Percentiles rank a stretch among this genome's conserved stretches.
Conservation (phyloP, 1,140 invertebrate genomes). For the Hyles euphorbiae region DNA sequence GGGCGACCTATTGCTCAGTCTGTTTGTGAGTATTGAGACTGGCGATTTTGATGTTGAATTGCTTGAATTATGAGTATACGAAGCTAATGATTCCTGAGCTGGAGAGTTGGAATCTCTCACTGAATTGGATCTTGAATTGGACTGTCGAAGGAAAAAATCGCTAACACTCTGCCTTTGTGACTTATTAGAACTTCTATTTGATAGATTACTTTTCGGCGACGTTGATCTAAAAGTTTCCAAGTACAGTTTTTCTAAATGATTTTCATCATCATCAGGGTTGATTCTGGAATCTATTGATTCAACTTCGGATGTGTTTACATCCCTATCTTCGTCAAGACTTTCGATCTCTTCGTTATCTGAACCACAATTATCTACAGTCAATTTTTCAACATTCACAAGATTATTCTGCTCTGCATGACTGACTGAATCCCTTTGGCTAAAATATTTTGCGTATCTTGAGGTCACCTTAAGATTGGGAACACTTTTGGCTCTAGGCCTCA, state of each 20-base stretch:
- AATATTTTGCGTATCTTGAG: constrained; percentile 72
- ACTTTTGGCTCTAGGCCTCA: constrained; percentile 65
- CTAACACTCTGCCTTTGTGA: constrained; percentile 15
- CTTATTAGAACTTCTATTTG: constrained; percentile 26
- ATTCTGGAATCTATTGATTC: constrained; percentile 13
- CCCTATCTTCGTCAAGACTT: constrained; percentile 17
- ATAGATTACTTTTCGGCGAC: constrained; percentile 35
- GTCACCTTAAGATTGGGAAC: constrained; percentile 69
- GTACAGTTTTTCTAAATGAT: constrained; percentile 65
- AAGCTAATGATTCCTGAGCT: constrained; percentile 21
- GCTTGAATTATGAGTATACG: constrained; percentile 16
- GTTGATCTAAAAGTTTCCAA: constrained; percentile 53
- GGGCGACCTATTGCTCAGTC: constrained; percentile 22
- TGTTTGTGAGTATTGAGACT: constrained; percentile 27
- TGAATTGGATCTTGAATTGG: constrained; percentile 15
- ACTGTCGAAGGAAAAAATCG: constrained; percentile 44
- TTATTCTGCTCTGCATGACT: constrained; percentile 43
- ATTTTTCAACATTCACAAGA: constrained; percentile 22
- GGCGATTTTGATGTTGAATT: constrained; percentile 32
- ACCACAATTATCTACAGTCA: constrained; percentile 9
- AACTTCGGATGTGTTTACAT: constrained; percentile 23
- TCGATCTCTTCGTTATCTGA: constrained; percentile 28
- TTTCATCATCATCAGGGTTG: constrained; percentile 39
- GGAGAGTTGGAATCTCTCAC: constrained; percentile 28
- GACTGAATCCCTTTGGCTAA: constrained; percentile 65